Percentiles rank a stretch among this genome's conserved stretches.
phyloP scores from a whole-genome alignment of 2,888 invertebrate species.

The Myopa testacea region DNA sequence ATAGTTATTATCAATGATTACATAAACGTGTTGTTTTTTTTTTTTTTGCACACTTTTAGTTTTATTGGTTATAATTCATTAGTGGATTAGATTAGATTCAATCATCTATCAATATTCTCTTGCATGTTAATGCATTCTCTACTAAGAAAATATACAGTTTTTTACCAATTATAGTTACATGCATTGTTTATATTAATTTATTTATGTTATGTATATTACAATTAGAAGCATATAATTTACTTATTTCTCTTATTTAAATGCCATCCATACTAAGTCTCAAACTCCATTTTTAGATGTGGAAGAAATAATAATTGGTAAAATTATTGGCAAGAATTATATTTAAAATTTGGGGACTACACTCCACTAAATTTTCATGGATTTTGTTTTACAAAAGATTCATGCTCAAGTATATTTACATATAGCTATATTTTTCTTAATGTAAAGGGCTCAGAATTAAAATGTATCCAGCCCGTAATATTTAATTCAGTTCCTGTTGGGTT shows the following conservation, averaged over 20 bases:
- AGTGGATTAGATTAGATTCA: neutral
- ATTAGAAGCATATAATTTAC: too few species aligned
- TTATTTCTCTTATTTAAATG: too few species aligned
- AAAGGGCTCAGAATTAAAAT: slow-evolving; percentile 56
- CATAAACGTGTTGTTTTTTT: neutral
- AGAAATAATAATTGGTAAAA: too few species aligned
- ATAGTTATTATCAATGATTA: slow-evolving; percentile 1
- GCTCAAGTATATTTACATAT: too few species aligned
- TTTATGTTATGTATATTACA: neutral
- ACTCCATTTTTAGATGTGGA: too few species aligned
- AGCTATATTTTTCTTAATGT: neutral
- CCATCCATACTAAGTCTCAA: too few species aligned
- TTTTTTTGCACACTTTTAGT: neutral
- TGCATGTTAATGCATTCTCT: too few species aligned
- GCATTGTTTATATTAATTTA: neutral
- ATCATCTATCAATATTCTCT: neutral
- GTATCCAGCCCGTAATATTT: slow-evolving; percentile 62
- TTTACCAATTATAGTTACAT: neutral
- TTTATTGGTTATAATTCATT: neutral
- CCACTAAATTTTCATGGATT: too few species aligned
- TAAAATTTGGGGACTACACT: neutral
- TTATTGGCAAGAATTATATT: too few species aligned
- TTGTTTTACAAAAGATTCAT: too few species aligned
- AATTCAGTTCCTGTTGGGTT: slow-evolving; percentile 47
- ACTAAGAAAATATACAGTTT: too few species aligned